These are phyloP conservation scores for Mus musculus DNA, from an alignment of 2,113 vertebrate species.

Conservation along the genomic window GRCm39 chr16:70551501-70552000, in stretches of 20 bases:
- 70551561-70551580: conserved; percentile 1
- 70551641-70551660: not conserved
- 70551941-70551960: not conserved
- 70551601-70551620: not conserved
- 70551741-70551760: not conserved
- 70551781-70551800: not conserved
- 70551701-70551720: not conserved
- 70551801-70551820: not conserved
- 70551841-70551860: not conserved
- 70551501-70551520: conserved; percentile 49
- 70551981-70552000: not conserved
- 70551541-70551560: not conserved
- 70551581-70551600: conserved; percentile 43
- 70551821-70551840: not conserved
- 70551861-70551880: not conserved
- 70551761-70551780: not conserved
- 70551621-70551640: not conserved
- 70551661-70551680: not conserved
- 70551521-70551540: not conserved
- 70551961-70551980: not conserved
- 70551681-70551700: not conserved
- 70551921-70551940: not conserved
- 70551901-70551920: not conserved
- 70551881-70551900: not conserved
- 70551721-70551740: not conserved